These are phyloP conservation scores for Cheiracanthium punctorium DNA, from an alignment of 2,888 invertebrate species.

Conservation along the genomic window DNA sequence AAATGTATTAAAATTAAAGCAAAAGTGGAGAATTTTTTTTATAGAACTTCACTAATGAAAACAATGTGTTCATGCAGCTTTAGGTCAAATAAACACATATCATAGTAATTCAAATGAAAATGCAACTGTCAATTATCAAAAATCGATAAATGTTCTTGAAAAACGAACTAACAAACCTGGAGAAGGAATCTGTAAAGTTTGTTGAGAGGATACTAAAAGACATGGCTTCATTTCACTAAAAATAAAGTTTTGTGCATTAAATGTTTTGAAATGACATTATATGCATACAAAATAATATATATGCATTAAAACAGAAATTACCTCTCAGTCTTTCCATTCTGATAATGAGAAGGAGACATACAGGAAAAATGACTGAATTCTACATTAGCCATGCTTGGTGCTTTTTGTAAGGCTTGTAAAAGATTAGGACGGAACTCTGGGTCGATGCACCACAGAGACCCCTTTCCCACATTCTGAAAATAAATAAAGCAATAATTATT, in stretches of 20 bases:
- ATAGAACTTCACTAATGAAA: too few species aligned
- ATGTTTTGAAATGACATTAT: background rate
- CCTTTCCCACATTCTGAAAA: constrained; percentile 90
- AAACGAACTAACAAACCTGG: too few species aligned
- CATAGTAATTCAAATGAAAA: too few species aligned
- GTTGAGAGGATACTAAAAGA: constrained; percentile 63
- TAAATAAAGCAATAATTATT: constrained; percentile 77
- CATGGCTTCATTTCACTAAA: constrained; percentile 64
- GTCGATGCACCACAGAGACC: constrained; percentile 96
- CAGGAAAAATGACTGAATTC: constrained; percentile 56
- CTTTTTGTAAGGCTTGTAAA: constrained; percentile 90
- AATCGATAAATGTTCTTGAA: too few species aligned
- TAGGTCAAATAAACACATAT: too few species aligned
- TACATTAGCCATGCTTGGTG: constrained; percentile 79
- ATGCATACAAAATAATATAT: background rate
- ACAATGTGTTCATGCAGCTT: too few species aligned
- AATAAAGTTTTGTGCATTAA: background rate
- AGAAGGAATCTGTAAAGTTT: constrained; percentile 64
- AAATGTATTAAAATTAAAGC: too few species aligned
- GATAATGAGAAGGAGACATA: constrained; percentile 38
- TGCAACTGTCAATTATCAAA: too few species aligned
- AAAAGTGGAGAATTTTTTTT: too few species aligned
- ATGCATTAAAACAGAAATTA: background rate
- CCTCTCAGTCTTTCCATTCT: constrained; percentile 55
- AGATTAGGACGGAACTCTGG: constrained; percentile 92